phyloP scores from a whole-genome alignment of 2,888 invertebrate genomes.

The Parapristionchus giblindavisi region DNA sequence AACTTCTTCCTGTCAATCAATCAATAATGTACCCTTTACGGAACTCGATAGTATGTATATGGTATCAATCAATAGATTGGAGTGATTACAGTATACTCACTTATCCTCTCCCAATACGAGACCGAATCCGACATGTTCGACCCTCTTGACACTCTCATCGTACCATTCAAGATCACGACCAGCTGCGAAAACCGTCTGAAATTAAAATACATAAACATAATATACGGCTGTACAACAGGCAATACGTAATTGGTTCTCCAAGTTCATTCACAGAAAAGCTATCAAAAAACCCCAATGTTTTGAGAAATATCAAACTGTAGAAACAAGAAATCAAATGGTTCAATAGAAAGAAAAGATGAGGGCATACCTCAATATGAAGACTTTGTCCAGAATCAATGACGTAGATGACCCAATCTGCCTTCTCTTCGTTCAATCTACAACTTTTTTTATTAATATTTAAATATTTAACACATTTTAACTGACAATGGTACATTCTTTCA shows the following conservation, averaged over 20 bases:
- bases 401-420: constrained; percentile 87
- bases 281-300: background rate
- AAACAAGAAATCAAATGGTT: too few species aligned
- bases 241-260: too few species aligned
- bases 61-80: background rate
- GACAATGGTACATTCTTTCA: too few species aligned
- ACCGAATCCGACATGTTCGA: constrained; percentile 94
- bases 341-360: too few species aligned
- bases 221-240: too few species aligned
- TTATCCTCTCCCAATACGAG: constrained; percentile 96
- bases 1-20: constrained; percentile 85
- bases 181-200: constrained; percentile 78
- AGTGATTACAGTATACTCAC: constrained; percentile 50
- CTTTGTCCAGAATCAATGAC: constrained; percentile 93
- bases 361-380: constrained; percentile 62
- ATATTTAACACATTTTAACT: too few species aligned
- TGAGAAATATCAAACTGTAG: too few species aligned
- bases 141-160: constrained; percentile 76
- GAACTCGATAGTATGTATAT: background rate
- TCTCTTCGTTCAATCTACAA: constrained; percentile 75
- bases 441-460: background rate
- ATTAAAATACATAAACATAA: constrained; percentile 37
- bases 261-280: background rate
- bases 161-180: constrained; percentile 84
- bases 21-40: background rate